These are phyloP conservation scores for Dynastes grantii DNA, from an alignment of 2,888 invertebrate genomes.

Conservation along the genomic window DNA sequence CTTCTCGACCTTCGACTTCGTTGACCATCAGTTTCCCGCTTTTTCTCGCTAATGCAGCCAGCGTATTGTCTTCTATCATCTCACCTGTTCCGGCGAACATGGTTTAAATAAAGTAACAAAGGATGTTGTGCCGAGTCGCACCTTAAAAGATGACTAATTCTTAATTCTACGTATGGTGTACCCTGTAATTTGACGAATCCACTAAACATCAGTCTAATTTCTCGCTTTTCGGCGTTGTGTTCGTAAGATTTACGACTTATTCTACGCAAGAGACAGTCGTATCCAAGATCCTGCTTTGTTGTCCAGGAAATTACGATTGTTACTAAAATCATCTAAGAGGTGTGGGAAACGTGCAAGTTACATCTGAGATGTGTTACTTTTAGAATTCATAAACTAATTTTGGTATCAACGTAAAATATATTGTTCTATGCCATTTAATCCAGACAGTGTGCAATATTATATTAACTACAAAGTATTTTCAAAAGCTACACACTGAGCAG, in stretches of 20 bases:
- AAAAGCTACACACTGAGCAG: too few species aligned
- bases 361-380: too few species aligned
- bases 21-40: constrained; percentile 48
- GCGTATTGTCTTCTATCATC: constrained; percentile 42
- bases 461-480: too few species aligned
- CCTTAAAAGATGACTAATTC: constrained; percentile 47
- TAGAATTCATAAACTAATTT: too few species aligned
- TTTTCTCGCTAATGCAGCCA: constrained; percentile 38
- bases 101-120: constrained; percentile 38
- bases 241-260: neutral
- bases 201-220: constrained; percentile 11
- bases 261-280: too few species aligned
- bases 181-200: constrained; percentile 24
- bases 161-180: constrained; percentile 22
- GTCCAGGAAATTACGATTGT: too few species aligned
- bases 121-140: constrained; percentile 43
- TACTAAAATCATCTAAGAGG: too few species aligned
- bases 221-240: neutral
- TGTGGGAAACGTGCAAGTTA: too few species aligned
- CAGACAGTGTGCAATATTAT: too few species aligned
- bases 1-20: constrained; percentile 46
- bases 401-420: too few species aligned
- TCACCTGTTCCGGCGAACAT: constrained; percentile 39
- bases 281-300: too few species aligned
- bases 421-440: too few species aligned